These are phyloP conservation scores for Parus major DNA, from an alignment of 2,113 vertebrate genomes.

Conservation along the genomic window DNA sequence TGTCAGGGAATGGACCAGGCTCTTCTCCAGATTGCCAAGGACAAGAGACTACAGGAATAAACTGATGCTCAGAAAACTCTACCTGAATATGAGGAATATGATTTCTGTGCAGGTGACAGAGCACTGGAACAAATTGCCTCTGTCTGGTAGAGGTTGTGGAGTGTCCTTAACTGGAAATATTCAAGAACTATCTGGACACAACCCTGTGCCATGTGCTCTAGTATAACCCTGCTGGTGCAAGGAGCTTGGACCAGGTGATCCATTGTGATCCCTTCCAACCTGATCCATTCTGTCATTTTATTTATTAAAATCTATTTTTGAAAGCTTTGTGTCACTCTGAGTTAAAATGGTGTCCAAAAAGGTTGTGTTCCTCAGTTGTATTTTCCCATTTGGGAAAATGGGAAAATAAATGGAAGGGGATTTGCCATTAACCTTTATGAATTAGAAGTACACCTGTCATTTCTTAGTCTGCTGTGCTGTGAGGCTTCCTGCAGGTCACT, in stretches of 20 bases:
- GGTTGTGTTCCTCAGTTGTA: neutral
- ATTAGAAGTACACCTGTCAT: neutral
- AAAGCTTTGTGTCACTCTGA: neutral
- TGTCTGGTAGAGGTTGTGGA: neutral
- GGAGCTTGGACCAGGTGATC: neutral
- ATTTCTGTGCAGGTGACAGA: neutral
- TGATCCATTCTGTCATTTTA: neutral
- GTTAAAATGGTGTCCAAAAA: neutral
- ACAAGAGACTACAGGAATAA: accelerated
- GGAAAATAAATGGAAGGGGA: too few relatives aligned
- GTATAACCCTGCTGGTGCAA: neutral
- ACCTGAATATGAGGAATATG: neutral
- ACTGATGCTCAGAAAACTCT: neutral
- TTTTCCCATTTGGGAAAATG: neutral
- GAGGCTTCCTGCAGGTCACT: neutral
- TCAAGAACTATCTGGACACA: neutral
- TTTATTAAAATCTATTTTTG: neutral
- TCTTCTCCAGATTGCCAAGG: neutral
- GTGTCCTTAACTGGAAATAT: neutral
- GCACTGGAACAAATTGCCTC: neutral
- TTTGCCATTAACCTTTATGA: neutral
- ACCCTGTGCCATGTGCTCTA: neutral
- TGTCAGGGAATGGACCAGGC: neutral
- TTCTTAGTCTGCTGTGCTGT: neutral
- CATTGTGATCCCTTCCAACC: neutral